Base-by-base conservation (phyloP, 2,113 vertebrate species). In the Pseudopipra pipra region DNA sequence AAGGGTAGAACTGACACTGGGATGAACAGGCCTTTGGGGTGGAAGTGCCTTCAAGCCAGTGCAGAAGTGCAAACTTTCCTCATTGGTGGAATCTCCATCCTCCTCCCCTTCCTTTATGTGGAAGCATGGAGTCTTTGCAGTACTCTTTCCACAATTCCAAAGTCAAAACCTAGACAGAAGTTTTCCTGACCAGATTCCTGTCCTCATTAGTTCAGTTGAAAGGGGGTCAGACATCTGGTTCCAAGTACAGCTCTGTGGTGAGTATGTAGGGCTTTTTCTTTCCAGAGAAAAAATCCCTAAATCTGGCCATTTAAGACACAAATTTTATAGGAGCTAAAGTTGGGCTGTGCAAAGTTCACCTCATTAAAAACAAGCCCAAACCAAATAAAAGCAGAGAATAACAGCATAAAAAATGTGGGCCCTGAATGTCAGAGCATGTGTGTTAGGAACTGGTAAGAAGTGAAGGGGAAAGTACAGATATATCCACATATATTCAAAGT, bases 291-390 rank as follows among this genome's bases (percentile, higher is more conserved):
- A 92, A 85, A 21, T 65, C 56, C 54, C 85, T 87, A 19, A 51
- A 37, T 37, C 75, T 88, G 93, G 62, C 68, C 55, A 54, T 87
- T 51, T 44, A 77, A 85, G 35, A 93, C 59, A 10, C 24, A 67
- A 65, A 31, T 94, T 97, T 97, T 94, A 91, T 93, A 55, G 96
- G 91, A 90, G 83, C 65, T 47, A 19, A 85, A 91, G 39, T 79
- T 67, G 95, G 93, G 85, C 91, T 70, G 56, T 92, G 22, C 73
- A 71, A 83, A 96, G 84, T 95, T 96, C 91, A 95, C 94, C 94
- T 97, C 92, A 89, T 95, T 79, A 96, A 90, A 91, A 93, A 77
- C 78, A 87, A 96, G 86, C 78, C 85, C 89, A 95, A 92, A 90
- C 37, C 86, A 89, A 96, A 76, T 88, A 86, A 96, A 93, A 91